phyloP scores from a whole-genome alignment of 2,113 vertebrate species.

The Petrocephalus microphthalmus region DNA sequence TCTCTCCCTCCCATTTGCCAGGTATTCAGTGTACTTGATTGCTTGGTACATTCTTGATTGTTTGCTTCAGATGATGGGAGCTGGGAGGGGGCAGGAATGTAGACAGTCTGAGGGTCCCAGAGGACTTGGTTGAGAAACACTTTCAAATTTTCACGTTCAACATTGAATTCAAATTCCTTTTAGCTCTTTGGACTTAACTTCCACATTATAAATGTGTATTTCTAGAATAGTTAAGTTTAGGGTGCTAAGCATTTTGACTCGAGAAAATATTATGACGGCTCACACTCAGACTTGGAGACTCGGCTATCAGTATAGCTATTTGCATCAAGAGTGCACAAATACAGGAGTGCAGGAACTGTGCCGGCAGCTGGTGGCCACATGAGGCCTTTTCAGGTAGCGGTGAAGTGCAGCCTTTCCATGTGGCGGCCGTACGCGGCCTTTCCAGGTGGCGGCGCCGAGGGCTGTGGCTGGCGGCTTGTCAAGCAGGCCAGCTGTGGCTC shows the following conservation, averaged over 20 bases:
- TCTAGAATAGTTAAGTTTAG: neutral
- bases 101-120: neutral
- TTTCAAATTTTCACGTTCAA: neutral
- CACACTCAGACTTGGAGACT: neutral
- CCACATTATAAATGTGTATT: neutral
- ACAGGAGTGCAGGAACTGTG: neutral
- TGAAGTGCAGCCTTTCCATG: no score
- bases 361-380: neutral
- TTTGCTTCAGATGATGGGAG: neutral
- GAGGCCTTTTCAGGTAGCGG: neutral
- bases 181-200: neutral
- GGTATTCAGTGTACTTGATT: neutral
- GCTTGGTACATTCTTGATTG: neutral
- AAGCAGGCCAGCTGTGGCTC: neutral
- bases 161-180: neutral
- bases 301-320: neutral
- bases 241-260: neutral
- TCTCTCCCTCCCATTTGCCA: neutral
- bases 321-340: neutral
- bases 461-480: neutral
- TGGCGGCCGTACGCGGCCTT: neutral
- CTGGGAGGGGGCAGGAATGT: neutral
- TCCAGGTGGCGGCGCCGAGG: neutral
- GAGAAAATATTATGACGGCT: neutral
- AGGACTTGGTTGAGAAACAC: neutral